Evolutionary conservation across 2,797 vertebrate species (phyloP), one percentile per base, ranked within the genome.

Genomic region (Poliocrania exsul): DNA sequence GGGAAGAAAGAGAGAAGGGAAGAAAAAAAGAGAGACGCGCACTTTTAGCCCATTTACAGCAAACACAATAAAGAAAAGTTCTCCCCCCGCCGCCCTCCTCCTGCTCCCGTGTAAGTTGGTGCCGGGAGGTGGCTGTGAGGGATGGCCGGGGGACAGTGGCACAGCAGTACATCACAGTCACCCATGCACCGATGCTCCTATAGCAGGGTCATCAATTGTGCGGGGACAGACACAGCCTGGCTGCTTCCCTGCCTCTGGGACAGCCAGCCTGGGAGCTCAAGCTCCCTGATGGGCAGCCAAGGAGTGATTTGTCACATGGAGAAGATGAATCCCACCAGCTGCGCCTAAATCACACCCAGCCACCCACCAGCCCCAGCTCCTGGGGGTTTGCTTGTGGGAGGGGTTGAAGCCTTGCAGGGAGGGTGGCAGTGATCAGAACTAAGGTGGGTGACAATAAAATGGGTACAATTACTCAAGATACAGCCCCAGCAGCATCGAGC

Each of bases 1-100:
- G 78, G 96, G 94, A 81, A 96, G 51, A 95, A 96, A 90, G 83
- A 86, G 56, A 96, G 91, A 77, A 95, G 92, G 96, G 53, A 90
- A 86, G 92, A 57, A 92, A 95, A 95, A 82, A 77, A 90, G 65
- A 96, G 74, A 93, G 18, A 91, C 29, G 57, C 46, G 83, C 65
- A 94, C 91, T 97, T 96, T 93, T 96, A 96, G 92, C 29, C 87
- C 78, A 71, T 88, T 88, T 95, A 89, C 29, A 86, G 75, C 71
- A 92, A 87, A 73, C 42, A 60, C 90, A 86, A 95, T 96, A 92
- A 95, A 81, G 69, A 58, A 92, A 89, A 95, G 77, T 87, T 92
- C 85, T 92, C 58, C 66, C 84, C 82, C 84, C 9, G 0, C 51
- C 19, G 13, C 25, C 20, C 58, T 71, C 46, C 50, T 88, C 78